Evolutionary conservation across 2,888 invertebrate genomes (phyloP).

Genomic region (Drosophila eohydei): DNA sequence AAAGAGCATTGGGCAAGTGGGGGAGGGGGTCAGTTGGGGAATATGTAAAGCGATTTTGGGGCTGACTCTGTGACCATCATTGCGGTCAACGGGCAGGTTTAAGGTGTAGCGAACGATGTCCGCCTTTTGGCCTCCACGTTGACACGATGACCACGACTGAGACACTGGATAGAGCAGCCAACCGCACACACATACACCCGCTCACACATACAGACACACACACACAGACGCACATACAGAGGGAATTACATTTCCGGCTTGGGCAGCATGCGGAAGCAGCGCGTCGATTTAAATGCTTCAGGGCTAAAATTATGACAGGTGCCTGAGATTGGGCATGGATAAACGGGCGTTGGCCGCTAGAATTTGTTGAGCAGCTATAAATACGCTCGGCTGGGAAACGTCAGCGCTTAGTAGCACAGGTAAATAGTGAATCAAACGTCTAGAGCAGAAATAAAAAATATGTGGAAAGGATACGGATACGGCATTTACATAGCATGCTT

Average conservation of each 20-base stretch:
- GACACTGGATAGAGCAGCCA: slow-evolving; percentile 38
- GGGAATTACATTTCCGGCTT: slow-evolving; percentile 75
- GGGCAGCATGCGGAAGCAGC: slow-evolving; percentile 68
- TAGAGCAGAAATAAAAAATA: slow-evolving; percentile 46
- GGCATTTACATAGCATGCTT: slow-evolving; percentile 27
- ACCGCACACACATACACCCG: slow-evolving; percentile 26
- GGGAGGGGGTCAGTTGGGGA: background rate
- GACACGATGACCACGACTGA: slow-evolving; percentile 61
- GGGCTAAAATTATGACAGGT: slow-evolving; percentile 76
- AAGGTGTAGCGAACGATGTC: slow-evolving; percentile 76
- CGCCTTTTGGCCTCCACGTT: slow-evolving; percentile 68
- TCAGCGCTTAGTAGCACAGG: slow-evolving; percentile 56
- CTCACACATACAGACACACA: background rate
- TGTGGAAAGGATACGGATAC: slow-evolving; percentile 61
- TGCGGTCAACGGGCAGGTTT: slow-evolving; percentile 72
- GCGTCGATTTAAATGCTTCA: slow-evolving; percentile 67
- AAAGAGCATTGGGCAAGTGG: background rate
- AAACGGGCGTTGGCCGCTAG: slow-evolving; percentile 10
- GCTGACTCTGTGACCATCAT: slow-evolving; percentile 72
- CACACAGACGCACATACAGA: slow-evolving; percentile 3
- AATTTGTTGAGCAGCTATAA: slow-evolving; percentile 42
- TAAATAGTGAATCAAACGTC: slow-evolving; percentile 44
- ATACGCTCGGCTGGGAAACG: slow-evolving; percentile 37
- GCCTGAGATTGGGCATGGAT: slow-evolving; percentile 25
- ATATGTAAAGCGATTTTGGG: slow-evolving; percentile 68